Evolutionary conservation across 1,140 invertebrate genomes (phyloP), one percentile per base, ranked within the genome.

Genomic region (Lucilia cuprina): DNA sequence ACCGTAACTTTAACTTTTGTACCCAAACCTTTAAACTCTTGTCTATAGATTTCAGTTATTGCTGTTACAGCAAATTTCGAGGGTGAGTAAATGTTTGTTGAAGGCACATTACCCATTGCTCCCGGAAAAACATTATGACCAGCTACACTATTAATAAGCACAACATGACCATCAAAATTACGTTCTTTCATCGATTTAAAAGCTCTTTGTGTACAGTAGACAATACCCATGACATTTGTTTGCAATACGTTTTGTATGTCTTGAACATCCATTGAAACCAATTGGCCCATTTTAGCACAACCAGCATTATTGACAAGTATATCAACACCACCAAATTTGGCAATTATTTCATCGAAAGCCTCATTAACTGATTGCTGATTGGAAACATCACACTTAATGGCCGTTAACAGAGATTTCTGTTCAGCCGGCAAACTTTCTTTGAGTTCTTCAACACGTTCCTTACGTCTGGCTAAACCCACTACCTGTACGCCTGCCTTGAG

Each of bases 271-370:
- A 80, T 65, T 93, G 94, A 8, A 94, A 94, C 87, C 93, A 95
- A 87, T 95, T 95, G 34, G 95, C 90, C 83, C 94, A 91, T 7
- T 94, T 91, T 77, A 0, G 90, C 86, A 0, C 94, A 85, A 0
- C 94, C 95, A 8, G 95, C 95, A 88, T 95, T 95, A 88, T 96
- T 96, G 50, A 96, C 91, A 41, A 95, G 91, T 2, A 96, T 91
- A 86, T 95, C 93, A 0, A 95, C 90, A 7, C 93, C 92, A 17
- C 93, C 93, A 83, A 93, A 89, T 12, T 92, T 89, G 8, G 88
- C 86, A 13, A 93, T 88, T 17, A 94, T 92, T 90, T 92, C 93
- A 74, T 92, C 88, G 88, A 95, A 95, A 83, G 95, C 93, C 49
- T 91, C 88, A 49, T 92, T 87, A 60, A 96, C 92, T 35, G 95